Evolutionary conservation across 2,113 vertebrate species (phyloP), one percentile per base, ranked within the genome.

Genomic region (Hippocampus zosterae): DNA sequence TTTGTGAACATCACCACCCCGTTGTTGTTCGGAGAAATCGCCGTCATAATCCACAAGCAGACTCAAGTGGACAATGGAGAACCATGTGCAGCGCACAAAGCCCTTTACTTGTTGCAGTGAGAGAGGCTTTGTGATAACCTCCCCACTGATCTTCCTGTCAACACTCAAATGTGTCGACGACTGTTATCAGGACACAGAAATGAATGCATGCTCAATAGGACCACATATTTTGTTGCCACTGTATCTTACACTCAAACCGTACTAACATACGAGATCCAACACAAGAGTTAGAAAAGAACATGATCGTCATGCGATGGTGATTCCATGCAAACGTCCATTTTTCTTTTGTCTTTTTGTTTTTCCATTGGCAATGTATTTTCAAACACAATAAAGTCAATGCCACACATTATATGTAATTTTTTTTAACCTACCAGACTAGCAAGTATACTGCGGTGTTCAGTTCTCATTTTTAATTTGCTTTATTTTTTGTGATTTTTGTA

Each of bases 61-160:
- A 19, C 21, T 41, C 61, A 13, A 57, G 25, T 11, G 55, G 55
- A 27, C 12, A 1, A 57, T 25, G 7, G 3, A 63, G 19, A 15
- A 23, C 13, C 8, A 68, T 74, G 15, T 67, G 13, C 52, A 73
- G 68, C 64, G 60, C 5, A 65, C 33, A 25, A 41, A 55, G 11
- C 16, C 65, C 44, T 60, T 52, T 65, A 53, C 10, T 29, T 33
- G 40, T 59, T 7, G 29, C 55, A 67, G 66, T 61, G 71, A 73
- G 69, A 64, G 74, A 68, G 65, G 77, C 69, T 73, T 81, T 46
- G 48, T 1, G 75, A 81, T 78, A 67, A 84, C 77, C 59, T 84
- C 74, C 3, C 25, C 23, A n/a, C 6, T 72, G 73, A 81, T 72
- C 79, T 83, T 21, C 2, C 52, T 70, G 55, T 80, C 75, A 63